Evolutionary conservation across 1,140 invertebrate genomes (phyloP).

Genomic region (Drosophila guanche): DNA sequence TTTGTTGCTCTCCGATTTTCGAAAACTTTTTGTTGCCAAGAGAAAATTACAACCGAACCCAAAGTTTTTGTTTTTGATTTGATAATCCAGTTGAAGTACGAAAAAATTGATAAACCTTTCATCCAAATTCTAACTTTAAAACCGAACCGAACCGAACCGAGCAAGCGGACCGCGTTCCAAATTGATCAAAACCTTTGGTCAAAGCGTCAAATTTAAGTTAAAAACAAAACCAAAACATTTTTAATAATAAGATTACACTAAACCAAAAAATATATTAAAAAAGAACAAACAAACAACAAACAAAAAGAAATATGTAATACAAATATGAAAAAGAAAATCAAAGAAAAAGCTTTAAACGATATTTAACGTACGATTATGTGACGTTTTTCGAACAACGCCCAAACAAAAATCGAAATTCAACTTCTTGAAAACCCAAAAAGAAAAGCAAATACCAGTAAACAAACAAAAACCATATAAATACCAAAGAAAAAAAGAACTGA

Average conservation of each 20-base stretch:
- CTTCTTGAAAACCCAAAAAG: conserved; percentile 88
- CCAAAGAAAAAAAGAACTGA: conserved; percentile 38
- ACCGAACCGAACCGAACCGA: conserved; percentile 14
- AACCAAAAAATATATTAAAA: conserved; percentile 41
- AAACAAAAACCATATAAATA: conserved; percentile 79
- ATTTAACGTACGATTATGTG: conserved; percentile 74
- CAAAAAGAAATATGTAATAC: conserved; percentile 49
- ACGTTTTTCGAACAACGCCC: conserved; percentile 84
- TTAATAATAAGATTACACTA: conserved; percentile 47
- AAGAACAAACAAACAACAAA: conserved; percentile 15
- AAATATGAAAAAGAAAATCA: conserved; percentile 53
- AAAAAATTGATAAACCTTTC: conserved; percentile 37
- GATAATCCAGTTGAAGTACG: conserved; percentile 35
- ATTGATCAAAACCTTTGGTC: conserved; percentile 46
- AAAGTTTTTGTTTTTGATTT: conserved; percentile 48
- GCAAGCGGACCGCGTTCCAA: conserved; percentile 48
- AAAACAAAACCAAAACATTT: conserved; percentile 40
- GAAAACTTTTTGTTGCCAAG: conserved; percentile 45
- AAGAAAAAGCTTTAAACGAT: conserved; percentile 60
- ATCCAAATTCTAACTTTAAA: conserved; percentile 40
- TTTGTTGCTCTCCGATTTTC: conserved; percentile 18
- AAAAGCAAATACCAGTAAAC: conserved; percentile 59
- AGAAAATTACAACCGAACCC: conserved; percentile 7
- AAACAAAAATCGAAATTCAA: conserved; percentile 97
- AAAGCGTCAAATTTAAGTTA: conserved; percentile 46